Conservation (phyloP, 2,888 invertebrate genomes). For the Drosophila formosana region DNA sequence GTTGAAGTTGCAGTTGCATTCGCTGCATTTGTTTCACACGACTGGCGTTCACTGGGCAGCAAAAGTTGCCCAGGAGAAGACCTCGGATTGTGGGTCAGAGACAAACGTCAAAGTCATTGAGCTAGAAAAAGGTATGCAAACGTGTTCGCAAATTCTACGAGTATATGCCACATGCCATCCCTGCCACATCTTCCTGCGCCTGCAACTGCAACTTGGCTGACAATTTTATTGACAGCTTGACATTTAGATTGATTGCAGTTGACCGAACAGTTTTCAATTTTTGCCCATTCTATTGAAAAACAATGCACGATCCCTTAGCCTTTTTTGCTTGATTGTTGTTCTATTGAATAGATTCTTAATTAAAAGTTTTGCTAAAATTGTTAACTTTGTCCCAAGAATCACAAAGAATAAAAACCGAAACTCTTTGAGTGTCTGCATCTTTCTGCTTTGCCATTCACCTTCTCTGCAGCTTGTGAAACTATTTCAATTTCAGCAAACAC, state of each 20-base stretch:
- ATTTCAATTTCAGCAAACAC: slow-evolving; percentile 68
- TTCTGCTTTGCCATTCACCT: slow-evolving; percentile 35
- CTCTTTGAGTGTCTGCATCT: neutral
- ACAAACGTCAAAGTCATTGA: slow-evolving; percentile 49
- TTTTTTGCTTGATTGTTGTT: neutral
- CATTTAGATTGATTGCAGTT: slow-evolving; percentile 79
- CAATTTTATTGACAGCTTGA: slow-evolving; percentile 77
- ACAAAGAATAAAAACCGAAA: slow-evolving; percentile 10
- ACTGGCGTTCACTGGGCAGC: slow-evolving; percentile 45
- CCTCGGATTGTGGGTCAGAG: slow-evolving; percentile 52
- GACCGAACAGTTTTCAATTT: slow-evolving; percentile 40
- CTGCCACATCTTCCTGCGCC: slow-evolving; percentile 10
- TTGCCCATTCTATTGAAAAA: slow-evolving; percentile 21
- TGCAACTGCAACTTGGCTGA: slow-evolving; percentile 63
- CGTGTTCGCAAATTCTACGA: slow-evolving; percentile 51
- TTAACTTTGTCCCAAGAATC: slow-evolving; percentile 45
- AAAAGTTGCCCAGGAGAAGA: slow-evolving; percentile 1
- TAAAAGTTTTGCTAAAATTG: slow-evolving; percentile 69
- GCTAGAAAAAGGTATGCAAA: slow-evolving; percentile 69
- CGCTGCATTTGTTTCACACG: slow-evolving; percentile 65
- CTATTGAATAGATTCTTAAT: slow-evolving; percentile 57
- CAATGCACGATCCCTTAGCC: slow-evolving; percentile 43
- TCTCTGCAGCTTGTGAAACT: slow-evolving; percentile 55
- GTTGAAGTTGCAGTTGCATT: slow-evolving; percentile 30
- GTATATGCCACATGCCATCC: slow-evolving; percentile 4